Conservation (phyloP, 2,797 vertebrate species). For the Catamblyrhynchus diadema region DNA sequence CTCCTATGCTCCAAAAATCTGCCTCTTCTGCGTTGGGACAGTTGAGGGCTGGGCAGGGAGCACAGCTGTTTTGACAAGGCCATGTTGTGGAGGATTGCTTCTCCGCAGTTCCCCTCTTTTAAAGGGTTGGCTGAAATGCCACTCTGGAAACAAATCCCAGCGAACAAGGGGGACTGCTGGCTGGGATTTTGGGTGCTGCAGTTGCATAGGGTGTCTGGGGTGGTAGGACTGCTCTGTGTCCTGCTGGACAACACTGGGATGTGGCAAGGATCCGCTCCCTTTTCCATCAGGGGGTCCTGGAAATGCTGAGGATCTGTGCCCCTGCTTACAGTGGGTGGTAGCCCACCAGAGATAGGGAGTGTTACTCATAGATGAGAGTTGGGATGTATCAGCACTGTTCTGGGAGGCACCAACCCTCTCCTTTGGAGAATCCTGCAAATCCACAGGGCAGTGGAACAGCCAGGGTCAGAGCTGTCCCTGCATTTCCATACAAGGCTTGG, state of each 20-base stretch:
- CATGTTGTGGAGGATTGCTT: fast-evolving
- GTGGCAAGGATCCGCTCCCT: background rate
- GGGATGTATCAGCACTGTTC: background rate
- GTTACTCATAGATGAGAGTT: background rate
- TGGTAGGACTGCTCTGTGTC: background rate
- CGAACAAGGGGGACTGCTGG: background rate
- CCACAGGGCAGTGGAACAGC: background rate
- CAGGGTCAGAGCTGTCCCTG: background rate
- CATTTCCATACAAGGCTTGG: background rate
- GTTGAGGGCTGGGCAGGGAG: background rate
- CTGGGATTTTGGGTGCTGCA: background rate
- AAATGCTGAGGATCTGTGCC: background rate
- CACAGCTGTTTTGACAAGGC: background rate
- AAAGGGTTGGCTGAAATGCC: background rate
- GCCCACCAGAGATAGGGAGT: background rate
- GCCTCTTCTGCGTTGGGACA: fast-evolving
- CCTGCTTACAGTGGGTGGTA: background rate
- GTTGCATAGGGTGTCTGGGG: fast-evolving
- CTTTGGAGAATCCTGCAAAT: background rate
- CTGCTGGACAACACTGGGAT: background rate
- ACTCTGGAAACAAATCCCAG: fast-evolving
- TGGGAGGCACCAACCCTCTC: background rate
- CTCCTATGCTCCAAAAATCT: background rate
- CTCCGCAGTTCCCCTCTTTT: background rate
- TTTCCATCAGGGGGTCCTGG: background rate